These are phyloP conservation scores for Novumbra hubbsi DNA, from an alignment of 2,797 vertebrate genomes.

Conservation along the genomic window DNA sequence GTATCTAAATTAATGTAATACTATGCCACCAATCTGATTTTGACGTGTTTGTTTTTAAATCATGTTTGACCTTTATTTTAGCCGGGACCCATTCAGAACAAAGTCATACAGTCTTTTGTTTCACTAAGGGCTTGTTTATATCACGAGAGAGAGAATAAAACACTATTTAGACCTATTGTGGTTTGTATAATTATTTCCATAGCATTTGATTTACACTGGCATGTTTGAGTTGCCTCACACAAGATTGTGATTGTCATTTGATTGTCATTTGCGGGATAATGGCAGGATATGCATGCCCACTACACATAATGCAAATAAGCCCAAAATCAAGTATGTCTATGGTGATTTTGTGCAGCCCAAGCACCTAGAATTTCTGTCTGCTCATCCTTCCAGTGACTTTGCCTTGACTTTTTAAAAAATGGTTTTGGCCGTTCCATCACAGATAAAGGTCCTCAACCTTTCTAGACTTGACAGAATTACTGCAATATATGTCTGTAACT, in stretches of 20 bases:
- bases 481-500: neutral
- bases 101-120: too few relatives aligned
- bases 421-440: slow-evolving; percentile 9
- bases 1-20: neutral
- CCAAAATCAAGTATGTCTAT: neutral
- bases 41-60: neutral
- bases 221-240: too few relatives aligned
- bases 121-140: too few relatives aligned
- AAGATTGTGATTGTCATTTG: too few relatives aligned
- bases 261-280: too few relatives aligned
- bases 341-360: neutral
- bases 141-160: too few relatives aligned
- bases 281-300: too few relatives aligned
- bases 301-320: too few relatives aligned
- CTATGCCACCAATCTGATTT: neutral
- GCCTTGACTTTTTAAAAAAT: slow-evolving; percentile 7
- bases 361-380: neutral
- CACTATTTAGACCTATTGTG: too few relatives aligned
- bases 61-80: neutral
- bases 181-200: too few relatives aligned
- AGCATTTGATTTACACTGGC: too few relatives aligned
- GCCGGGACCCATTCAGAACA: too few relatives aligned
- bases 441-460: slow-evolving; percentile 3
- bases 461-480: slow-evolving; percentile 25
- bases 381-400: slow-evolving; percentile 14